Conservation (phyloP, 2,113 vertebrate species). For the Garra rufa region DNA sequence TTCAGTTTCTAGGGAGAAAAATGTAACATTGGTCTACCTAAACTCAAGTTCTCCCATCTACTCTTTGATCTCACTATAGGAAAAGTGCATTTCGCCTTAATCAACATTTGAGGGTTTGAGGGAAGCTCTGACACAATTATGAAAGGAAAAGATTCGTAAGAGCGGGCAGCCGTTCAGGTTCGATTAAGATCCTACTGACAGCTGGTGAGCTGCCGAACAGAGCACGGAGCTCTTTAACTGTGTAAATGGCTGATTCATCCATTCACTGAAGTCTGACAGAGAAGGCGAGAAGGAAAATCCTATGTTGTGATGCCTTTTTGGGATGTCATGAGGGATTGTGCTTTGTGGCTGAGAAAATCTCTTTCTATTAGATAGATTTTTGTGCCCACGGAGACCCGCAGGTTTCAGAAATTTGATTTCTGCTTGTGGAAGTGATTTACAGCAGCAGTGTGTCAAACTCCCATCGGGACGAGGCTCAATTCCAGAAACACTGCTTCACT, state of each 20-base stretch:
- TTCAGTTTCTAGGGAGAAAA: neutral
- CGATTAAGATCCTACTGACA: constrained; percentile 14
- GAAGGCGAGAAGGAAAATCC: constrained; percentile 26
- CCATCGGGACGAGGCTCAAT: constrained; percentile 44
- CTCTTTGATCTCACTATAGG: constrained; percentile 34
- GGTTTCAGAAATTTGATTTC: constrained; percentile 57
- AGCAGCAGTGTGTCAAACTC: constrained; percentile 45
- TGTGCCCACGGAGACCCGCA: constrained; percentile 20
- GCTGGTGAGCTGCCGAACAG: constrained; percentile 2
- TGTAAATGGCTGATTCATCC: constrained; percentile 32
- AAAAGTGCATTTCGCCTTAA: constrained; percentile 6
- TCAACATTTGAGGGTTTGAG: neutral
- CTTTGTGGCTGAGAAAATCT: constrained; percentile 39
- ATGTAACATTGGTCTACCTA: neutral
- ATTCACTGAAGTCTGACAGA: constrained; percentile 27
- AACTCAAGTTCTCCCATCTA: neutral
- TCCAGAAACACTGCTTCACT: constrained; percentile 53
- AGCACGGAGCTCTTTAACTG: constrained; percentile 31
- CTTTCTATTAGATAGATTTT: constrained; percentile 52
- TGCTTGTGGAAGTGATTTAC: constrained; percentile 56
- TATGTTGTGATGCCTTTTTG: constrained; percentile 25
- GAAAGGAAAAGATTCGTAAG: constrained; percentile 8
- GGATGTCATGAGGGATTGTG: constrained; percentile 33
- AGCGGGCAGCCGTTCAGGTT: neutral
- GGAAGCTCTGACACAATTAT: neutral